These are phyloP conservation scores for Jaculus jaculus DNA, from an alignment of 2,113 vertebrate genomes.

Conservation along the genomic window DNA sequence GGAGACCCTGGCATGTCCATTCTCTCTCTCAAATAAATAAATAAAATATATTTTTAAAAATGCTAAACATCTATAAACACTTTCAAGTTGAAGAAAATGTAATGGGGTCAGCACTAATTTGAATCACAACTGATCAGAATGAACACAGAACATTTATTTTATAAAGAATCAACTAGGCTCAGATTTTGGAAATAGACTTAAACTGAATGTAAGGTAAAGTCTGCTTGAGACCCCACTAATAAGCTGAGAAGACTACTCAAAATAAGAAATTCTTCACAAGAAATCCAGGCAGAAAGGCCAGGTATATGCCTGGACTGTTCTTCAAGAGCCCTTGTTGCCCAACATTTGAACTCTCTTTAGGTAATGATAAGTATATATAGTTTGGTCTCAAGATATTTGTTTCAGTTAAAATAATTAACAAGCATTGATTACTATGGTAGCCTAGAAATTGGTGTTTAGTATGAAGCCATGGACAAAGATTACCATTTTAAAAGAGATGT, in stretches of 20 bases:
- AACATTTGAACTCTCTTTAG: neutral
- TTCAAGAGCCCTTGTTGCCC: neutral
- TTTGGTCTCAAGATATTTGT: neutral
- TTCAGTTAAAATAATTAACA: constrained; percentile 51
- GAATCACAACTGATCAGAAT: neutral
- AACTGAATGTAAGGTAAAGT: neutral
- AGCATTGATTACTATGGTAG: constrained; percentile 9
- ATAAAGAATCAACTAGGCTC: neutral
- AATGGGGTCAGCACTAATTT: neutral
- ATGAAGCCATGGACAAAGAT: neutral
- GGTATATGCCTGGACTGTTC: neutral
- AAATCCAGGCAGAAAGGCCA: neutral
- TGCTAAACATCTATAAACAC: too few species aligned
- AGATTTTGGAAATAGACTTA: neutral
- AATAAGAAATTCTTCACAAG: neutral
- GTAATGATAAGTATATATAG: neutral
- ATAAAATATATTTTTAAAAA: too few species aligned
- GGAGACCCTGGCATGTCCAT: too few species aligned
- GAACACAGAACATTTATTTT: neutral
- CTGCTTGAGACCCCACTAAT: neutral
- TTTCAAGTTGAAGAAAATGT: too few species aligned
- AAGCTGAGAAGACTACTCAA: neutral
- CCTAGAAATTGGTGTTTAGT: constrained; percentile 21
- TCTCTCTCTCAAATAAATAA: too few species aligned
- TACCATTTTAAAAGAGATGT: neutral